A percentile compares a stretch with the other conserved stretches of the same genome.
Conservation (phyloP, 1,140 invertebrate genomes). For the Paralvinella palmiformis region DNA sequence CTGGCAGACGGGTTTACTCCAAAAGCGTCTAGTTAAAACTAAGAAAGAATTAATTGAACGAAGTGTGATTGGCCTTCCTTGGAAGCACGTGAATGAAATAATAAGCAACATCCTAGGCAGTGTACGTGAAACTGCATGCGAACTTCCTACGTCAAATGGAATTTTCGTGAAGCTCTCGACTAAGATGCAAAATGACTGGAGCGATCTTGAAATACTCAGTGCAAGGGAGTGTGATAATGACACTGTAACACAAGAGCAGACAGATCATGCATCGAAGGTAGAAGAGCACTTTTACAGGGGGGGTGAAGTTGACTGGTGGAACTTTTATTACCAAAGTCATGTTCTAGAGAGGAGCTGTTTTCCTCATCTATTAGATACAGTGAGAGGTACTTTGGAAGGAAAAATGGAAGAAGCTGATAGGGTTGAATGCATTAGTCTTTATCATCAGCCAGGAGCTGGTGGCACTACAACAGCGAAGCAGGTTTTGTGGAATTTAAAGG, state of each 20-base stretch:
- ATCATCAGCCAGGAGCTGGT: constrained; percentile 34
- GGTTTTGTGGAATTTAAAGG: constrained; percentile 29
- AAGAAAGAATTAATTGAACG: constrained; percentile 17
- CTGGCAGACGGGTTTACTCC: constrained; percentile 20
- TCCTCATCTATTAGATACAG: constrained; percentile 15
- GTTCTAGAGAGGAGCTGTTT: constrained; percentile 26
- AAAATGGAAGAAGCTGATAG: constrained; percentile 20
- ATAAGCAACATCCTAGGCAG: constrained; percentile 17
- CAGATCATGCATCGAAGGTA: background rate
- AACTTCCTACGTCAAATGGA: constrained; percentile 25
- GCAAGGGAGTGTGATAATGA: constrained; percentile 23
- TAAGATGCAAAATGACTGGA: constrained; percentile 27
- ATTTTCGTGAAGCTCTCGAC: constrained; percentile 22
- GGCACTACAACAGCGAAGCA: constrained; percentile 33
- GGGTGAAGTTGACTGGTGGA: constrained; percentile 27
- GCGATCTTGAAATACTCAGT: constrained; percentile 29
- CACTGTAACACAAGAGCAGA: background rate
- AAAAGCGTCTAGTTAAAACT: constrained; percentile 15
- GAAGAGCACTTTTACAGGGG: constrained; percentile 30
- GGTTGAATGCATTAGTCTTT: constrained; percentile 24
- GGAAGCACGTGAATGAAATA: constrained; percentile 24
- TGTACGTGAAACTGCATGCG: constrained; percentile 1
- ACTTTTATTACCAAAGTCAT: constrained; percentile 28
- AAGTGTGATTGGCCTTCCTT: constrained; percentile 25
- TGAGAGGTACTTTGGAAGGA: constrained; percentile 22